Percentiles rank a stretch among this genome's conserved stretches.
These are phyloP conservation scores for Falco rusticolus DNA, from an alignment of 2,797 vertebrate species.

Conservation along the genomic window DNA sequence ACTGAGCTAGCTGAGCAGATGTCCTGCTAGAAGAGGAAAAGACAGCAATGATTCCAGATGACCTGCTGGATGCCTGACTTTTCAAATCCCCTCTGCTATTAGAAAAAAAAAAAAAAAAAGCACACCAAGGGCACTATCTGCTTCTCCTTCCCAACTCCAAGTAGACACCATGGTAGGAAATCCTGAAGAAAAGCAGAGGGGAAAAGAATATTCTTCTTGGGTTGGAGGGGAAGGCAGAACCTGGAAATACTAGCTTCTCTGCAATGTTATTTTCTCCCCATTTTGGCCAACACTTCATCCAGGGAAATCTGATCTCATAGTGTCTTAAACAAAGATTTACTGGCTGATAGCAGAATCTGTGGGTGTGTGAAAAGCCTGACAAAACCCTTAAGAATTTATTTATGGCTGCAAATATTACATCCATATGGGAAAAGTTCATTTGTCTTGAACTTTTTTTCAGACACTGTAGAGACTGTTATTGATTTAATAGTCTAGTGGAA, in stretches of 20 bases:
- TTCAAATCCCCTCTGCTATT: background rate
- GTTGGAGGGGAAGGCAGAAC: background rate
- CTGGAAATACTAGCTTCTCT: background rate
- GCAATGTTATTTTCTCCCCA: background rate
- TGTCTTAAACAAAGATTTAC: conserved; percentile 45
- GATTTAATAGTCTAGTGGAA: conserved; percentile 64
- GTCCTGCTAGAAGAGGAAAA: background rate
- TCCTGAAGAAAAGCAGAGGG: background rate
- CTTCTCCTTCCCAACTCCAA: background rate
- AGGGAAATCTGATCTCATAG: conserved; percentile 20
- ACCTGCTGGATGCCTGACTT: background rate
- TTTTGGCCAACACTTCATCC: background rate
- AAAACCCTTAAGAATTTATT: conserved; percentile 60
- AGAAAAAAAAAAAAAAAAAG: background rate
- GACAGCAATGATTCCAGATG: background rate
- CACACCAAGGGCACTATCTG: background rate
- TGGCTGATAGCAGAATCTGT: conserved; percentile 50
- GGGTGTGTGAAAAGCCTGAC: conserved; percentile 53
- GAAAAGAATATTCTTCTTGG: background rate
- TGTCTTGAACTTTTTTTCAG: conserved; percentile 59
- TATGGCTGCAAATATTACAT: conserved; percentile 69
- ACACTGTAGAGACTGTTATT: conserved; percentile 49
- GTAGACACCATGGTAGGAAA: background rate
- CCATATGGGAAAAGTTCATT: conserved; percentile 71
- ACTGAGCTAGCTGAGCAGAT: background rate